Conservation (phyloP, 1,140 invertebrate genomes). For the Arctopsyche grandis region DNA sequence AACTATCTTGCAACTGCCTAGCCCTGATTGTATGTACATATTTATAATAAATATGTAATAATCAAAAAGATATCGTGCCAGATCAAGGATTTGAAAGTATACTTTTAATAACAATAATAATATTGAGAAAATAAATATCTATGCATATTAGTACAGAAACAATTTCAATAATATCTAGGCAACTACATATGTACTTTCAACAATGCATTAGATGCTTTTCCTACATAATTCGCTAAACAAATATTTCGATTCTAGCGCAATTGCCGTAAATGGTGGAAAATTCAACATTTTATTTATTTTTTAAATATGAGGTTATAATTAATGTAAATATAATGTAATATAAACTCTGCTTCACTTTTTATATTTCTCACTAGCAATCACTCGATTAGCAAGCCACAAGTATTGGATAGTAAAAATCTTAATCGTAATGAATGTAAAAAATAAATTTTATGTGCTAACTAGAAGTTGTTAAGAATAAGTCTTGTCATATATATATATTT, state of each 20-base stretch:
- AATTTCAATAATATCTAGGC: slow-evolving; percentile 21
- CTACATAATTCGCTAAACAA: slow-evolving; percentile 35
- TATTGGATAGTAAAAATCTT: slow-evolving; percentile 9
- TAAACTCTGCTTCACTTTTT: neutral
- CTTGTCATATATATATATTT: slow-evolving; percentile 37
- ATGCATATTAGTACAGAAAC: slow-evolving; percentile 7
- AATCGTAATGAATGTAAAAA: slow-evolving; percentile 36
- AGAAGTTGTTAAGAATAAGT: slow-evolving; percentile 41
- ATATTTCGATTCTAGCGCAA: slow-evolving; percentile 36
- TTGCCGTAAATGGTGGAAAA: slow-evolving; percentile 24
- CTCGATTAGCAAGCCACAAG: slow-evolving; percentile 14
- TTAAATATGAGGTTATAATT: slow-evolving; percentile 36
- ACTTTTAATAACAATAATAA: neutral
- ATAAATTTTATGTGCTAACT: slow-evolving; percentile 38
- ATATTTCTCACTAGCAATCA: slow-evolving; percentile 29
- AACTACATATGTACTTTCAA: slow-evolving; percentile 32
- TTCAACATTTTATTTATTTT: slow-evolving; percentile 20
- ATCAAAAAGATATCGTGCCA: neutral
- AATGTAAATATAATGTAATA: slow-evolving; percentile 36
- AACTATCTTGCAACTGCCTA: neutral
- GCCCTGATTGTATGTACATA: neutral
- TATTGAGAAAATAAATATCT: slow-evolving; percentile 29
- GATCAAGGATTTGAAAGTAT: neutral
- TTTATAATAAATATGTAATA: neutral
- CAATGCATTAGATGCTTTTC: slow-evolving; percentile 38